Conservation (phyloP, 2,888 invertebrate species). For the Cremastobaeus sp. region DNA sequence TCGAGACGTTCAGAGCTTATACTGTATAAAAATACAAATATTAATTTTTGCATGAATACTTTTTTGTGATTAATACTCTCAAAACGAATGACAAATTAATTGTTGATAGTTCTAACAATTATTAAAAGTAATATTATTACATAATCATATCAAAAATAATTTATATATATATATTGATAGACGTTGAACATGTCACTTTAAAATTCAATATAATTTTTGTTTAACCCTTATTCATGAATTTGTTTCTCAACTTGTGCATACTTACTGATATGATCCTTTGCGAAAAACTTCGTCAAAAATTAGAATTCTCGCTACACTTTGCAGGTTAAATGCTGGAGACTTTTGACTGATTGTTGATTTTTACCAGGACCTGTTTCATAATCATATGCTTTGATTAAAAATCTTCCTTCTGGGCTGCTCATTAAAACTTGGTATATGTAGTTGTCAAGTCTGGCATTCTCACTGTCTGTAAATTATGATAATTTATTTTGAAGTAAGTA, state of each 20-base stretch:
- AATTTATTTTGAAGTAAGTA: no score
- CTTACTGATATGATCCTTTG: no score
- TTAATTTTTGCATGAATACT: no score
- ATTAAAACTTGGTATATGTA: conserved; percentile 1
- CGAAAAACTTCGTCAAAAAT: neutral
- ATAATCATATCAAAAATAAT: neutral
- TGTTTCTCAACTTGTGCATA: no score
- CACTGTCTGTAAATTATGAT: neutral
- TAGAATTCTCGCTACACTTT: neutral
- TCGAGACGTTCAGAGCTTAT: neutral
- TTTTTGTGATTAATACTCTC: neutral
- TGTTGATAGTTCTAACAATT: no score
- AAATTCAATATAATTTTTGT: no score
- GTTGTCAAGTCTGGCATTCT: neutral
- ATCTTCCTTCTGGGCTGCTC: neutral
- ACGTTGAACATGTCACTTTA: no score
- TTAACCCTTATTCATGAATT: no score
- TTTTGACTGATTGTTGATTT: neutral
- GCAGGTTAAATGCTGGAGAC: neutral
- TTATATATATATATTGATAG: neutral
- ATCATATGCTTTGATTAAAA: conserved; percentile 3
- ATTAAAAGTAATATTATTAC: no score
- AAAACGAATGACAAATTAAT: no score
- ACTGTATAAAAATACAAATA: neutral
- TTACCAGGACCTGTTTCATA: neutral